Conservation (phyloP, 1,140 invertebrate species). For the Gryon sp. region DNA sequence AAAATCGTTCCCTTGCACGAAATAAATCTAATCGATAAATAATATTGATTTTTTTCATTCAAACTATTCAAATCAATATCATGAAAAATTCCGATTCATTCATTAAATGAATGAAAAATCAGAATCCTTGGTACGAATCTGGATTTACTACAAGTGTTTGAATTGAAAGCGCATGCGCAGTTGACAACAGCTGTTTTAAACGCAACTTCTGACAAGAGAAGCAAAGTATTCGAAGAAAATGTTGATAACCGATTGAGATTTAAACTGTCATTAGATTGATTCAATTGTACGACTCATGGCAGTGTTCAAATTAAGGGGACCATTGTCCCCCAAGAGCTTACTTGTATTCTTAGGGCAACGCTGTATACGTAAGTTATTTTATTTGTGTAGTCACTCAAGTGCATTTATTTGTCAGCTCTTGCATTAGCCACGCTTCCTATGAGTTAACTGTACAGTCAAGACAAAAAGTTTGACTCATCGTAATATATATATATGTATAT, state of each 20-base stretch:
- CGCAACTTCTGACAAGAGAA: neutral
- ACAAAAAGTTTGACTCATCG: slow-evolving; percentile 10
- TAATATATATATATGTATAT: too few species aligned
- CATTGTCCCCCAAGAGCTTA: slow-evolving; percentile 8
- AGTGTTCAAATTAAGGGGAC: slow-evolving; percentile 10
- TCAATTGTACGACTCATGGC: slow-evolving; percentile 5
- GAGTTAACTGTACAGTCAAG: slow-evolving; percentile 3
- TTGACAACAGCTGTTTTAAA: slow-evolving; percentile 34
- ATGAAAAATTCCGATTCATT: neutral
- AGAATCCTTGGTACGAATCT: neutral
- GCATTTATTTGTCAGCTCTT: slow-evolving; percentile 9
- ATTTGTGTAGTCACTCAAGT: slow-evolving; percentile 9
- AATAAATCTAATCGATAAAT: too few species aligned
- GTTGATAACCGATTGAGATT: slow-evolving; percentile 18
- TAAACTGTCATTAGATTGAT: slow-evolving; percentile 1
- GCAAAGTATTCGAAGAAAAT: slow-evolving; percentile 8
- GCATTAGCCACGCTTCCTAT: slow-evolving; percentile 22
- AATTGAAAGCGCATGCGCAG: slow-evolving; percentile 28
- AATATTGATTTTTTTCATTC: too few species aligned
- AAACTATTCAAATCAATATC: too few species aligned
- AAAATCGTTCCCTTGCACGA: too few species aligned
- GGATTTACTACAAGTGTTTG: neutral
- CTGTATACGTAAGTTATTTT: slow-evolving; percentile 17
- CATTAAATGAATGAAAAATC: neutral
- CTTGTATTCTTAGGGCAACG: slow-evolving; percentile 15